Base-by-base conservation (phyloP, 2,797 vertebrate genomes). In the Hippopotamyrus pictus region DNA sequence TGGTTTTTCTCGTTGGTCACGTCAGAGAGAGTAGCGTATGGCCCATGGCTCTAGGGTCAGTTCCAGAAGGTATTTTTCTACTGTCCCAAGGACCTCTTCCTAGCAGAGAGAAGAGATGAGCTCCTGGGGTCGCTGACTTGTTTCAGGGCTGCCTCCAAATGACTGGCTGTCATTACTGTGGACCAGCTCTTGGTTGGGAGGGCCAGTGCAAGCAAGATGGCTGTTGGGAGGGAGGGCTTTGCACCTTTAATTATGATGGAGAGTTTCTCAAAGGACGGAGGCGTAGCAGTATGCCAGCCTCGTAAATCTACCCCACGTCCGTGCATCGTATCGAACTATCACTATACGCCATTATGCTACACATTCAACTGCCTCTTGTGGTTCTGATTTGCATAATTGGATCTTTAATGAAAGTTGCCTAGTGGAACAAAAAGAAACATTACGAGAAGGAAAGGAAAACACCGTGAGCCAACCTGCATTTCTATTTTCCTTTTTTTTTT, bases 191-290 rank as follows among this genome's bases (percentile, higher is more conserved):
- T 92, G 93, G 91, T 93, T 94, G 95, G 25, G 14, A 94, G 93
- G 90, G 22, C n/a, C 44, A 92, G 94, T 93, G 93, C 93, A 92
- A 93, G 94, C 93, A 93, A 94, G 92, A 96, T 93, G 93, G 95
- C 94, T 93, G 91, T 91, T 91, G 90, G 91, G 92, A 95, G 95
- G 96, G 95, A 95, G 95, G 96, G 95, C 96, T 93, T 96, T 96
- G 94, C 96, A 97, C 97, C 97, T 98, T 97, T 98, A 97, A 98
- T 98, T 97, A 98, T 97, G 97, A 98, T 98, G 96, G 97, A 97
- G 97, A 96, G 96, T 97, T 95, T 95, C 94, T 94, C 95, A 95
- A 97, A 97, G 97, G 97, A 96, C 94, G 95, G 95, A 97, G 96
- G 96, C 97, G 95, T 96, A 94, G 96, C 95, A 94, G 96, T 97